Conservation (phyloP, 1,140 invertebrate genomes). For the Pogonomyrmex californicus region DNA sequence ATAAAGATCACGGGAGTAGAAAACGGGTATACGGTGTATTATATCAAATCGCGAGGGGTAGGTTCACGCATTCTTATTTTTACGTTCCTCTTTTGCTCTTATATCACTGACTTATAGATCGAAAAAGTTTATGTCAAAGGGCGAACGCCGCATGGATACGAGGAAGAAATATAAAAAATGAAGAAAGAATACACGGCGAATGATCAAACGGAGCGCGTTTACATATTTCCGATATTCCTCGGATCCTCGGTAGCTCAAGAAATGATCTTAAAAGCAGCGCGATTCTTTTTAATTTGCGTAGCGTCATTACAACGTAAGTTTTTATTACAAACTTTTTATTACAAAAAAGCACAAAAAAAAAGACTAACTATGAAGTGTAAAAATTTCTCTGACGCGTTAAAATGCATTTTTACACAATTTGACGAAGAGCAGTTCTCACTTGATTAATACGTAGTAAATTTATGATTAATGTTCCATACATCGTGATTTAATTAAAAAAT, state of each 20-base stretch:
- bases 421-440: background rate
- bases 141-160: constrained; percentile 11
- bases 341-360: background rate
- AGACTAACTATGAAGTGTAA: constrained; percentile 29
- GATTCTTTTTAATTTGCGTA: constrained; percentile 15
- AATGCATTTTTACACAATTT: constrained; percentile 26
- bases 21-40: constrained; percentile 7
- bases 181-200: constrained; percentile 37
- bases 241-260: constrained; percentile 24
- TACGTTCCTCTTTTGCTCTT: constrained; percentile 9
- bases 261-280: constrained; percentile 21
- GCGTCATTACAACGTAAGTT: background rate
- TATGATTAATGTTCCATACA: background rate
- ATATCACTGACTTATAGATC: constrained; percentile 44
- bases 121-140: constrained; percentile 58
- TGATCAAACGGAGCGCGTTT: constrained; percentile 43
- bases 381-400: background rate
- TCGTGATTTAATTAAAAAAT: constrained; percentile 30
- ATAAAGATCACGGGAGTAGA: constrained; percentile 32
- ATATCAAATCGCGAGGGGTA: constrained; percentile 20
- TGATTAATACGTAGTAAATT: constrained; percentile 7
- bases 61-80: constrained; percentile 43
- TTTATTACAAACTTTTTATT: background rate
- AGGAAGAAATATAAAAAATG: constrained; percentile 27
- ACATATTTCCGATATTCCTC: constrained; percentile 51